These are phyloP conservation scores for Odontamblyopus rebecca DNA, from an alignment of 2,797 vertebrate genomes.

Conservation along the genomic window DNA sequence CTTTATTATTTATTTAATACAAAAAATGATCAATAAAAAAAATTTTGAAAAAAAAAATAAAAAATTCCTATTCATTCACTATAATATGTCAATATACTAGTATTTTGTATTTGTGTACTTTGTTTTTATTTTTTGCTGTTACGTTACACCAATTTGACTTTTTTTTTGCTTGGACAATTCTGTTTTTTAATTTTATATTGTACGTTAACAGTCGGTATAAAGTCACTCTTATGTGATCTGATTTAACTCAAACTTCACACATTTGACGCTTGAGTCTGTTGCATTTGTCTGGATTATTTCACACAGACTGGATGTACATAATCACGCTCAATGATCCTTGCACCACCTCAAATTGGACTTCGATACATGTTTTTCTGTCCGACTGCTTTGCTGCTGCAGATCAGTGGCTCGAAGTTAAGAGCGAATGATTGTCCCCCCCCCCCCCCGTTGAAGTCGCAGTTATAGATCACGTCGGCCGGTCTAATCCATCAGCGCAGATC, in stretches of 20 bases:
- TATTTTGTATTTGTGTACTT: not conserved
- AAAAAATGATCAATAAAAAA: too few species aligned
- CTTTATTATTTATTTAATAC: too few species aligned
- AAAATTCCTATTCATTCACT: not conserved
- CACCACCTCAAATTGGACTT: not conserved
- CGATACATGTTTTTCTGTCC: not conserved
- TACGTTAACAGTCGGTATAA: too few species aligned
- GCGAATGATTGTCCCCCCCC: not conserved
- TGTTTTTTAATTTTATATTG: too few species aligned
- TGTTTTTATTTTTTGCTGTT: too few species aligned
- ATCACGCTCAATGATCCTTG: not conserved
- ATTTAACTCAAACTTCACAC: not conserved
- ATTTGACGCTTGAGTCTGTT: not conserved
- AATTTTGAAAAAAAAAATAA: too few species aligned
- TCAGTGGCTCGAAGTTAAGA: not conserved
- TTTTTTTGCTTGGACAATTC: too few species aligned
- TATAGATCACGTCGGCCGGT: not conserved
- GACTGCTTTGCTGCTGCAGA: not conserved
- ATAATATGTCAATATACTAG: not conserved
- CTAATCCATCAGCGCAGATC: constrained; percentile 26
- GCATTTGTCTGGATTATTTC: not conserved
- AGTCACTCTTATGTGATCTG: too few species aligned
- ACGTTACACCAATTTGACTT: too few species aligned
- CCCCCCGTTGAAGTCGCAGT: constrained; percentile 4
- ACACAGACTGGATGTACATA: too few species aligned